Percentiles rank a stretch among this genome's conserved stretches.
phyloP scores from a whole-genome alignment of 2,888 invertebrate species.

The Leptothorax acervorum region DNA sequence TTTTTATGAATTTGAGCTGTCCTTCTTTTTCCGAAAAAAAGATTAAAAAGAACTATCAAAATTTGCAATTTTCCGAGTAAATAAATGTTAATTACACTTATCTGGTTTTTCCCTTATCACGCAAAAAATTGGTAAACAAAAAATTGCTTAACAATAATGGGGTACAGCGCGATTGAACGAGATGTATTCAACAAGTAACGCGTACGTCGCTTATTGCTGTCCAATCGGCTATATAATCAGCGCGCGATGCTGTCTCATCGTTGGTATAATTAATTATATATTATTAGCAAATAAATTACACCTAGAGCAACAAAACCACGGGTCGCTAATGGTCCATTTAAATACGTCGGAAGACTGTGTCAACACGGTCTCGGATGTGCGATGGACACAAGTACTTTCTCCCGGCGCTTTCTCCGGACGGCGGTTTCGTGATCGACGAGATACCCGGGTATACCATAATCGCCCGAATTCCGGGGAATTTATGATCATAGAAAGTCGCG shows the following conservation, averaged over 20 bases:
- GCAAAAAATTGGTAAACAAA: background rate
- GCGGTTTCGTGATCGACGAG: conserved; percentile 54
- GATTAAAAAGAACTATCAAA: background rate
- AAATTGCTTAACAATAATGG: background rate
- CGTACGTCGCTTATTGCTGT: background rate
- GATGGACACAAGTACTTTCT: conserved; percentile 77
- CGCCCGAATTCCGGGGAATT: conserved; percentile 40
- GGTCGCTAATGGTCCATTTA: conserved; percentile 59
- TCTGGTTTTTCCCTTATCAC: background rate
- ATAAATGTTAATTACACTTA: background rate
- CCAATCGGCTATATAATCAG: background rate
- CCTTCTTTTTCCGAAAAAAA: background rate
- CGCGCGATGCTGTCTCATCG: background rate
- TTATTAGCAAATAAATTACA: conserved; percentile 20
- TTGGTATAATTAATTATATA: background rate
- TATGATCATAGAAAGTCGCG: conserved; percentile 18
- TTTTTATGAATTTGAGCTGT: background rate
- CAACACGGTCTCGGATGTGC: conserved; percentile 64
- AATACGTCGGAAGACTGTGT: conserved; percentile 54
- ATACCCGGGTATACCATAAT: conserved; percentile 11
- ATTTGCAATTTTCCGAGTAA: background rate
- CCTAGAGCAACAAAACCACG: background rate
- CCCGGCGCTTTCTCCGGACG: conserved; percentile 76
- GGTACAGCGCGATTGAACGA: background rate
- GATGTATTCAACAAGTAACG: background rate